phyloP scores from a whole-genome alignment of 2,113 vertebrate genomes.

The Gila orcuttii region DNA sequence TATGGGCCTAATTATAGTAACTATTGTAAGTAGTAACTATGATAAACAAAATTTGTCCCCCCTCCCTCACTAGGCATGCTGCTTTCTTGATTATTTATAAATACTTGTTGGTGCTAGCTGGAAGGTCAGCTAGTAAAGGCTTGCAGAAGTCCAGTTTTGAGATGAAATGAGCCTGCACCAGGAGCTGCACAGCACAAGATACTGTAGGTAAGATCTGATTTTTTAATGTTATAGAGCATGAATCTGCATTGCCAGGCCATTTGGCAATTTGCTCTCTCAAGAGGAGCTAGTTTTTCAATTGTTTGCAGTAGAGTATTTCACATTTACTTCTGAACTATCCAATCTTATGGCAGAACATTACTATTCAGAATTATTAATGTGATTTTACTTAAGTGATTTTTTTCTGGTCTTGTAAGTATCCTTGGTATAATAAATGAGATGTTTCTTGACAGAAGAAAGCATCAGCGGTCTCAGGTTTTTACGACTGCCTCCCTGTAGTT shows the following conservation, averaged over 20 bases:
- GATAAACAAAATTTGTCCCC: too few species aligned
- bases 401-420: neutral
- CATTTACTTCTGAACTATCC: neutral
- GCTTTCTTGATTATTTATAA: neutral
- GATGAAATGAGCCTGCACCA: neutral
- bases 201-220: neutral
- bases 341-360: neutral
- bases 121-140: neutral
- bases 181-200: neutral
- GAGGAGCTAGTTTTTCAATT: neutral
- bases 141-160: neutral
- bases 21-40: too few species aligned
- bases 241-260: neutral
- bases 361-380: neutral
- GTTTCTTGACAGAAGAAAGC: slow-evolving; percentile 36
- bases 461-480: slow-evolving; percentile 51
- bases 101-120: neutral
- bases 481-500: slow-evolving; percentile 53
- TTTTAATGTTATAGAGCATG: neutral
- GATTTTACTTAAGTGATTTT: neutral
- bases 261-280: neutral
- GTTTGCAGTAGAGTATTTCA: neutral
- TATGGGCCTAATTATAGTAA: too few species aligned
- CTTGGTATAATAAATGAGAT: neutral
- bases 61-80: neutral